Evolutionary conservation across 2,888 invertebrate genomes (phyloP).

Genomic region (Drosophila mettleri): DNA sequence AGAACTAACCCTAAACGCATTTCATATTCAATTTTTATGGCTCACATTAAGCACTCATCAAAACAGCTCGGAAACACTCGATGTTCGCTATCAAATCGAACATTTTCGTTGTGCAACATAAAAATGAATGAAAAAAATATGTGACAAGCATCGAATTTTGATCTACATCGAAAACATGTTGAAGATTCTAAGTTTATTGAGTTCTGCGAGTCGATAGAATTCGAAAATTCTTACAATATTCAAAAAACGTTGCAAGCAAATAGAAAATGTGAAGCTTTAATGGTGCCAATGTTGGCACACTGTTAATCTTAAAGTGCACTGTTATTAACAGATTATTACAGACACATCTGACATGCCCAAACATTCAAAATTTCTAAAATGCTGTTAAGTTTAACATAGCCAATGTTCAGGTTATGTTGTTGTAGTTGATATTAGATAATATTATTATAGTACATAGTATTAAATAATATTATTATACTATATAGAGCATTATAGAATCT

Average conservation of each 20-base stretch:
- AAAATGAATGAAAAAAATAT: too few relatives aligned
- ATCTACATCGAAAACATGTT: not conserved
- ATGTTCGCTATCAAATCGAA: constrained; percentile 24
- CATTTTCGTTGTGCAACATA: constrained; percentile 1
- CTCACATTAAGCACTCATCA: constrained; percentile 66
- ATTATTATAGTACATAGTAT: too few relatives aligned
- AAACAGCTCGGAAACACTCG: constrained; percentile 44
- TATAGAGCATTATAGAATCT: too few relatives aligned
- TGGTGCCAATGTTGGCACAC: not conserved
- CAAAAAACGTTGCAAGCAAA: too few relatives aligned
- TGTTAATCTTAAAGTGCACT: constrained; percentile 4
- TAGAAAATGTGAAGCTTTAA: not conserved
- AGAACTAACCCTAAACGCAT: constrained; percentile 5
- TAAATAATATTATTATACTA: not conserved
- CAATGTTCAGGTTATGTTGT: not conserved
- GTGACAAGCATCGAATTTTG: not conserved
- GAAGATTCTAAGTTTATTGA: not conserved
- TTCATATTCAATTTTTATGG: constrained; percentile 33
- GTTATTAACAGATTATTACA: not conserved
- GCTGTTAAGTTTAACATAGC: not conserved
- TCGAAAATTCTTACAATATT: not conserved
- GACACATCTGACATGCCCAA: not conserved
- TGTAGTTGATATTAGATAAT: not conserved
- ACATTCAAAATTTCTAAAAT: not conserved
- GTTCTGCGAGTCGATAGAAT: not conserved